Conservation (phyloP, 2,113 vertebrate species). For the Pseudorasbora parva region DNA sequence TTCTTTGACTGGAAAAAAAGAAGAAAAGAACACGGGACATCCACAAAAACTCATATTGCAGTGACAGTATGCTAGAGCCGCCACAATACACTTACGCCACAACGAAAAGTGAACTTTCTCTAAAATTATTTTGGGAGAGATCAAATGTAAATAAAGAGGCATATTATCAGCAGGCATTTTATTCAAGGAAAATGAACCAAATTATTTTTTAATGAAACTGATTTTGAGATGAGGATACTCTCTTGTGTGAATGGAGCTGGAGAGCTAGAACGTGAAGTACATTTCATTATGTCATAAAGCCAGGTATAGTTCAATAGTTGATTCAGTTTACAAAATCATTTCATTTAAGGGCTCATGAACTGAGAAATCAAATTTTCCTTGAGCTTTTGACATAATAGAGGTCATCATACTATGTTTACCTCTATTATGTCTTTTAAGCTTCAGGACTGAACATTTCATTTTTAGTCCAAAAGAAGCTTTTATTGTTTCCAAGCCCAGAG, state of each 20-base stretch:
- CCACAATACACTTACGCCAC: too few relatives aligned
- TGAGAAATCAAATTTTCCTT: too few relatives aligned
- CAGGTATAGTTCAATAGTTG: background rate
- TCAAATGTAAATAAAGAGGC: constrained; percentile 10
- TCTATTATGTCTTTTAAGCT: too few relatives aligned
- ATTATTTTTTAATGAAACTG: constrained; percentile 20
- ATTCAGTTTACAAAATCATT: background rate
- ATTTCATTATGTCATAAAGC: background rate
- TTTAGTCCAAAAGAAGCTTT: too few relatives aligned
- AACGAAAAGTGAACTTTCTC: background rate
- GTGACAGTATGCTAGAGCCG: background rate
- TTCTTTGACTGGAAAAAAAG: constrained; percentile 27
- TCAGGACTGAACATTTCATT: too few relatives aligned
- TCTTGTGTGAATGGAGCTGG: background rate
- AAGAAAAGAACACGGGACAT: background rate
- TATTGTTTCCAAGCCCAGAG: too few relatives aligned
- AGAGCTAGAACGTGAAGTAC: background rate
- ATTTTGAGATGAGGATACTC: background rate
- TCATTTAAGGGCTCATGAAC: too few relatives aligned
- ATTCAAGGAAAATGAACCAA: background rate
- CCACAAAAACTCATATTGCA: background rate
- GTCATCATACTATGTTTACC: too few relatives aligned
- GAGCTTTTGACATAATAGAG: too few relatives aligned
- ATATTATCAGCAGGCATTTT: constrained; percentile 1
- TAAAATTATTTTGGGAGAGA: background rate